Evolutionary conservation across 2,797 vertebrate genomes (phyloP).

Genomic region (Darevskia nairensis): DNA sequence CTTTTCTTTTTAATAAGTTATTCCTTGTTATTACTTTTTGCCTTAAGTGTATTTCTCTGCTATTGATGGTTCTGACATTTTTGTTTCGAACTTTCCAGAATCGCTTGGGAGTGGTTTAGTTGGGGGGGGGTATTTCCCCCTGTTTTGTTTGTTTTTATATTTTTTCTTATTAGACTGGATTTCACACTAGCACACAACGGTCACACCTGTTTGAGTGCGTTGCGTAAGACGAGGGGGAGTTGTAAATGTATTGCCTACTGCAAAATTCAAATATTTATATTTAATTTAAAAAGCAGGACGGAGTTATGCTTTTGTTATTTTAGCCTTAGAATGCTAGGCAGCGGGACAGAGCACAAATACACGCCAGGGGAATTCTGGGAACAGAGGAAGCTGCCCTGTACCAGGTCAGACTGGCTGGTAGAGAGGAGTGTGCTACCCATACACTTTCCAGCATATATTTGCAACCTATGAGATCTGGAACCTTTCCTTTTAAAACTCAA

Average conservation of each 20-base stretch:
- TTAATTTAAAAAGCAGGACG: constrained; percentile 34
- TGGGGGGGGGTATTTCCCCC: not conserved
- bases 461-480: not conserved
- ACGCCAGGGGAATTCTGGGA: not conserved
- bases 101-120: not conserved
- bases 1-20: constrained; percentile 20
- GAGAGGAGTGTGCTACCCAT: not conserved
- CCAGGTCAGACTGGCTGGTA: too few relatives aligned
- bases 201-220: constrained; percentile 10
- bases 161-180: not conserved
- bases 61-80: not conserved
- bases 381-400: not conserved
- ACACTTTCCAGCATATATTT: not conserved
- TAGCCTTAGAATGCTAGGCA: not conserved
- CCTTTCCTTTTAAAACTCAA: not conserved
- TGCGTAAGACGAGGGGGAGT: not conserved
- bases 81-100: constrained; percentile 7
- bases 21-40: constrained; percentile 15
- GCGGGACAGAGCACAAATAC: not conserved
- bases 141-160: not conserved
- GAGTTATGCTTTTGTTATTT: constrained; percentile 16
- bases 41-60: constrained; percentile 36
- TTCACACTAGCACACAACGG: not conserved
- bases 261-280: constrained; percentile 46
- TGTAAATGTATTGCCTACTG: constrained; percentile 26